Evolutionary conservation across 2,113 vertebrate species (phyloP).

Genomic region (Myxocyprinus asiaticus): DNA sequence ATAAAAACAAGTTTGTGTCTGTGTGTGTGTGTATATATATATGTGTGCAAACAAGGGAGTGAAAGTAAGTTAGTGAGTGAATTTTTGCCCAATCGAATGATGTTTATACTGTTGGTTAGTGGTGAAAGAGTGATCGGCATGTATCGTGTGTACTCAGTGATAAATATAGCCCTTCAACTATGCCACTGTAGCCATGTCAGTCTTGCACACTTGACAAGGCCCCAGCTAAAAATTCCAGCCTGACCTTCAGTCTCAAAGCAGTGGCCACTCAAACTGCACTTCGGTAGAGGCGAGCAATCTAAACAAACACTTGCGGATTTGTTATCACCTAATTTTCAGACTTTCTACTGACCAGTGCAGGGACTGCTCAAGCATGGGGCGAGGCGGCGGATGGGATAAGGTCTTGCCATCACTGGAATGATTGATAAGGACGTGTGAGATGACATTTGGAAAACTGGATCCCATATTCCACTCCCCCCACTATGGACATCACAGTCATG

Average conservation of each 20-base stretch:
- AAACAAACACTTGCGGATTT: constrained; percentile 47
- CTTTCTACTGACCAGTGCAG: not conserved
- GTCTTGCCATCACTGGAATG: constrained; percentile 51
- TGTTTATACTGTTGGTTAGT: constrained; percentile 59
- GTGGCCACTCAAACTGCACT: constrained; percentile 42
- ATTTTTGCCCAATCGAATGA: constrained; percentile 62
- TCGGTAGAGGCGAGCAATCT: not conserved
- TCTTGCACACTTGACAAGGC: constrained; percentile 80
- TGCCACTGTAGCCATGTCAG: constrained; percentile 80
- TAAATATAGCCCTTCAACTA: constrained; percentile 91
- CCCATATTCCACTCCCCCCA: constrained; percentile 61
- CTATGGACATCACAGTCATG: constrained; percentile 86
- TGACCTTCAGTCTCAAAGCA: constrained; percentile 83
- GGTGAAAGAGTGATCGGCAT: constrained; percentile 82
- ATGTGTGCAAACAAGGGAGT: constrained; percentile 25
- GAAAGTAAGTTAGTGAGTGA: constrained; percentile 74
- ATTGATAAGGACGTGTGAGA: constrained; percentile 24
- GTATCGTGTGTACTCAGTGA: constrained; percentile 86
- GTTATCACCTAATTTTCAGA: not conserved
- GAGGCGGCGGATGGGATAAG: constrained; percentile 1
- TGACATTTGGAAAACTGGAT: constrained; percentile 60
- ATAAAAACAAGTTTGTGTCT: too few relatives aligned
- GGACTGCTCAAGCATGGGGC: not conserved
- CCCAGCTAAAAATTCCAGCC: constrained; percentile 89
- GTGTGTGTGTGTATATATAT: not conserved